Conservation (phyloP, 2,113 vertebrate species). For the Daphoenositta chrysoptera region DNA sequence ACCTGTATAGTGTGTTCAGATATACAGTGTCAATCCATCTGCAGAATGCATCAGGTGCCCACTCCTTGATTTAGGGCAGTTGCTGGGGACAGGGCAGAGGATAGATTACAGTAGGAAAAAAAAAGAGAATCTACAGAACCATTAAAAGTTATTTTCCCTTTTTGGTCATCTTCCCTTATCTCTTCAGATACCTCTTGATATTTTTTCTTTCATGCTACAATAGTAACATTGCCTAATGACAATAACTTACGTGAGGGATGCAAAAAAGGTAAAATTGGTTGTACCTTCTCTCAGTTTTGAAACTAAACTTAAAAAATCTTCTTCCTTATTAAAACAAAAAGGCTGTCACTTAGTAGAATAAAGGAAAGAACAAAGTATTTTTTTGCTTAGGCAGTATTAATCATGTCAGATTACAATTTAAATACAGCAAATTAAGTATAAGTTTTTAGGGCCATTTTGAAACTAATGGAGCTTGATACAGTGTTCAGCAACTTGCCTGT, state of each 20-base stretch:
- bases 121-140: neutral
- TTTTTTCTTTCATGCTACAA: neutral
- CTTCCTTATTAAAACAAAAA: neutral
- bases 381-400: constrained; percentile 10
- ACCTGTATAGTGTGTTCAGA: constrained; percentile 7
- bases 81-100: neutral
- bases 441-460: neutral
- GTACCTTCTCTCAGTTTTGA: neutral
- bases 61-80: constrained; percentile 25
- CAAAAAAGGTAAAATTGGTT: neutral
- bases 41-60: constrained; percentile 54
- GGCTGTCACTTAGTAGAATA: neutral
- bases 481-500: constrained; percentile 3
- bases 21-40: neutral
- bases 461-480: neutral
- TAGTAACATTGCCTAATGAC: neutral
- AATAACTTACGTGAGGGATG: neutral
- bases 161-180: neutral
- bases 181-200: neutral
- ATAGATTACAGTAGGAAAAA: neutral
- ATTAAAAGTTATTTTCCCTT: neutral
- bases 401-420: neutral
- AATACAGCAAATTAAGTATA: constrained; percentile 29
- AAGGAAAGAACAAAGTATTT: neutral
- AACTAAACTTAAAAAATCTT: neutral